A percentile compares a stretch with the other conserved stretches of the same genome.
phyloP scores from a whole-genome alignment of 2,797 vertebrate species.

The Neopelma chrysocephalum region DNA sequence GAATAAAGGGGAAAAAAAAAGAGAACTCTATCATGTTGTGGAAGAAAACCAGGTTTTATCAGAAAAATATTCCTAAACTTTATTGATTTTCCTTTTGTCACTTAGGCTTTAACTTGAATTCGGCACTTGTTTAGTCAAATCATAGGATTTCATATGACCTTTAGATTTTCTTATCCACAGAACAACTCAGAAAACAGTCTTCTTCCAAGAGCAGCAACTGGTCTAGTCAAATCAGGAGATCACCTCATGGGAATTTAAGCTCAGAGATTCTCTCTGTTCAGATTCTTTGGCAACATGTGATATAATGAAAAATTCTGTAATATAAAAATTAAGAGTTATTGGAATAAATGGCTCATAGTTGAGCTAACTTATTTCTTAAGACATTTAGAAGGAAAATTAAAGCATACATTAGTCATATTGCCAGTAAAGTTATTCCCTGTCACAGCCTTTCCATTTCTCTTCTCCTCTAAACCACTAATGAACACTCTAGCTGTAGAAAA shows the following conservation, averaged over 20 bases:
- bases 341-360: conserved; percentile 12
- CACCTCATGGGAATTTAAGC: neutral
- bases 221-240: neutral
- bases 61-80: neutral
- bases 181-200: neutral
- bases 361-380: conserved; percentile 24
- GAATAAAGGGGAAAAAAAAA: neutral
- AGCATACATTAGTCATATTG: conserved; percentile 14
- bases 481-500: neutral
- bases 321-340: neutral
- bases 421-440: conserved; percentile 10
- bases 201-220: neutral
- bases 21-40: neutral
- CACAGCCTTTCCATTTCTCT: conserved; percentile 7
- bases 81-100: neutral
- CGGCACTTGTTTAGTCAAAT: neutral
- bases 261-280: neutral
- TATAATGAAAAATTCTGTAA: conserved; percentile 1
- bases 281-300: neutral
- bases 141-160: neutral
- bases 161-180: neutral
- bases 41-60: neutral
- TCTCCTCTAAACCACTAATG: conserved; percentile 43
- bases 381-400: conserved; percentile 23
- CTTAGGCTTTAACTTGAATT: neutral